Base-by-base conservation (phyloP, 2,113 vertebrate species). In the Pelvicachromis taeniatus region DNA sequence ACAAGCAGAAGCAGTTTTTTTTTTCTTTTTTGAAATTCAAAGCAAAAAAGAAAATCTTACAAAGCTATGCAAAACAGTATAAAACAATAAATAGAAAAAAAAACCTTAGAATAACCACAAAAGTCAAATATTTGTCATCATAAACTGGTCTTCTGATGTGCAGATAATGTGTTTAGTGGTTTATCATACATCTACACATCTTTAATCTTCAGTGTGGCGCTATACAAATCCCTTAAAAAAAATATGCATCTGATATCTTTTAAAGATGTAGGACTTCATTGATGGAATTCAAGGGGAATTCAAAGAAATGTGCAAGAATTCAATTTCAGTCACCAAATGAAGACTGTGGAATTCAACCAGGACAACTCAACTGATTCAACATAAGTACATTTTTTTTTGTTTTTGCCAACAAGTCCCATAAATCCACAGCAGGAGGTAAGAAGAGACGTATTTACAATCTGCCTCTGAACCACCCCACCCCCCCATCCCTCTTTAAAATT, bases 81-180 rank as follows among this genome's bases (percentile, higher is more conserved):
- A 93, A 94, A 95, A 94, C 88, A 95, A 94, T 95, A 94, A 95
- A 95, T 94, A 92, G 89, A 93, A 91, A 75, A 93, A 90, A 75
- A 93, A 92, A 81, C 86, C 75, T 89, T 89, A 87, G 91, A 91
- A 88, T 80, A 90, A 91, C 86, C 77, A 89, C 70, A 90, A 88
- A 89, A 85, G 68, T 87, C 58, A 87, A 88, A 88, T 56, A 82
- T 85, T 78, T 88, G 29, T 78, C 31, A 79, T 77, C 38, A 16
- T 45, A 42, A 79, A 50, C 61, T 70, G 23, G 68, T 90, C 42
- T 84, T 61, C 21, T 31, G 19, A 56, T 91, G 88, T 90, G 89
- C 78, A 85, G 77, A 54, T 77, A 78, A 85, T 45, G 73, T 86
- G 81, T 81, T 79, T 73, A 61, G 87, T 87, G 90, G 84, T 85